A percentile compares a stretch with the other conserved stretches of the same genome.
phyloP scores from a whole-genome alignment of 2,888 invertebrate species.

The Germaria angustata region DNA sequence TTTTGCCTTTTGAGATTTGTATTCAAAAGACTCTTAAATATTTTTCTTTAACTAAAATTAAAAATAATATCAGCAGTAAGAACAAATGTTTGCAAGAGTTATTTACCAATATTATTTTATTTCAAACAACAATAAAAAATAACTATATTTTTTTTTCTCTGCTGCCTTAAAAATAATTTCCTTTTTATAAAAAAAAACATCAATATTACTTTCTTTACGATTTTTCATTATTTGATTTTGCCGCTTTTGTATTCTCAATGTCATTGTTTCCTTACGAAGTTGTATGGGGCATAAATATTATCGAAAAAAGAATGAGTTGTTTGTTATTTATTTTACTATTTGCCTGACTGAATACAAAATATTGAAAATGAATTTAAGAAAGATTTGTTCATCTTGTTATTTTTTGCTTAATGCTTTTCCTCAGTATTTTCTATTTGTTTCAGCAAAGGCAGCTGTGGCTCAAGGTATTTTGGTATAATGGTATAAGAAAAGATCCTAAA shows the following conservation, averaged over 20 bases:
- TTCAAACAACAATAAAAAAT: background rate
- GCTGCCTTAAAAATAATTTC: background rate
- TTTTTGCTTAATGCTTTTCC: background rate
- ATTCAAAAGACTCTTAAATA: no score
- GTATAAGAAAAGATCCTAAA: background rate
- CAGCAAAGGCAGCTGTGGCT: slow-evolving; percentile 39
- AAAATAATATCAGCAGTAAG: no score
- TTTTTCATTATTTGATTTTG: background rate
- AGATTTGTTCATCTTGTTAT: background rate
- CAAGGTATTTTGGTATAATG: background rate
- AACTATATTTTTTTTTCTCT: background rate
- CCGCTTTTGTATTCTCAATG: slow-evolving; percentile 10
- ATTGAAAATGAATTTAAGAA: slow-evolving; percentile 51
- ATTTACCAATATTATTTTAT: background rate
- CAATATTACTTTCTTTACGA: background rate
- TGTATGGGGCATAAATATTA: slow-evolving; percentile 1
- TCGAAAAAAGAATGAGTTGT: slow-evolving; percentile 33
- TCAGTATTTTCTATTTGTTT: slow-evolving; percentile 3
- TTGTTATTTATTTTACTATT: slow-evolving; percentile 61
- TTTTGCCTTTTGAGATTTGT: no score
- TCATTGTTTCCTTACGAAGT: slow-evolving; percentile 44
- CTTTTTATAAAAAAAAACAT: background rate
- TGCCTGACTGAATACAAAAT: slow-evolving; percentile 57
- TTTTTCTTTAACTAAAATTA: no score
- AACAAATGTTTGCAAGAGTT: background rate